Conservation (phyloP, 2,797 vertebrate species). For the Enteromius argenteus region DNA sequence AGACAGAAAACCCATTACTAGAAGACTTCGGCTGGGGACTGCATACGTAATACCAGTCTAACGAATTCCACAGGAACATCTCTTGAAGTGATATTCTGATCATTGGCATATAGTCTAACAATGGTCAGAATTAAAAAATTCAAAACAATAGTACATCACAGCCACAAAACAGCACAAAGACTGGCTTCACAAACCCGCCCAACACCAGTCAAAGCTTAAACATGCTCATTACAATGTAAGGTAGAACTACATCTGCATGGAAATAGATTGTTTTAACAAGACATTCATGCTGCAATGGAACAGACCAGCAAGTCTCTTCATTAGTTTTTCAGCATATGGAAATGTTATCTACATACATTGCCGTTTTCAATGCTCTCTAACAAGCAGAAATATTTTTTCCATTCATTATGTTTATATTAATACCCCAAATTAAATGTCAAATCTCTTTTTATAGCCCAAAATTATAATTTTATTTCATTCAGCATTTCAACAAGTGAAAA, state of each 20-base stretch:
- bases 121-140: constrained; percentile 22
- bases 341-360: neutral
- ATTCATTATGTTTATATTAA: constrained; percentile 20
- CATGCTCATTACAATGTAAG: constrained; percentile 54
- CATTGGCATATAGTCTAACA: constrained; percentile 5
- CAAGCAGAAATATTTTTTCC: neutral
- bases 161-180: constrained; percentile 11
- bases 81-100: constrained; percentile 4
- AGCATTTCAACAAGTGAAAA: neutral
- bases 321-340: constrained; percentile 45
- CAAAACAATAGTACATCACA: constrained; percentile 33
- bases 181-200: constrained; percentile 20
- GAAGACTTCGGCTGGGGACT: constrained; percentile 49
- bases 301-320: constrained; percentile 23
- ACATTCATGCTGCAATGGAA: constrained; percentile 23
- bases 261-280: constrained; percentile 60
- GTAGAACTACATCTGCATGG: constrained; percentile 16
- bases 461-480: neutral
- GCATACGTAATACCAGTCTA: constrained; percentile 54
- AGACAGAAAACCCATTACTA: constrained; percentile 66
- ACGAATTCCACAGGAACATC: constrained; percentile 40
- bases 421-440: neutral
- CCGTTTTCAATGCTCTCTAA: neutral
- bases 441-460: neutral
- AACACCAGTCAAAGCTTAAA: constrained; percentile 39